Base-by-base conservation (phyloP, 2,888 invertebrate species). In the Drosophila testacea region DNA sequence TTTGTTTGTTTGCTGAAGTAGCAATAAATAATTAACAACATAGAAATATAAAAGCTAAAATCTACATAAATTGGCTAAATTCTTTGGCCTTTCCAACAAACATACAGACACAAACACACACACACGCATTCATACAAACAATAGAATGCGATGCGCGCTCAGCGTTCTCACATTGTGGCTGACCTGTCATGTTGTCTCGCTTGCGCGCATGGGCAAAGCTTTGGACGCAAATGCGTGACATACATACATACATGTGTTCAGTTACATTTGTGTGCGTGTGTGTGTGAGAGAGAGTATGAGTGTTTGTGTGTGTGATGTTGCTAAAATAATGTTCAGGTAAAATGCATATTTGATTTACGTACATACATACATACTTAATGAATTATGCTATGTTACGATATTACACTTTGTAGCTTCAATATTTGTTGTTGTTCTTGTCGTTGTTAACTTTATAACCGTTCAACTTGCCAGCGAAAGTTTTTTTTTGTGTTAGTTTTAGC, bases 141-240 rank as follows among this genome's bases (percentile, higher is more conserved):
- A 72, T 55, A 59, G 30, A 41, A 61, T 61, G 68, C 69, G 39
- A 46, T 22, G 22, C 54, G 57, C 74, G 64, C 64, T 64, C 60
- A 48, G 34, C 47, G 51, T 30, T 44, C 50, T 73, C 60, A 13
- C 57, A 61, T 54, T 74, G 34, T 61, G 46, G 27, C 34, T 42
- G 56, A 16, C 22, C 55, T 68, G 55, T 74, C 48, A 64, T 79
- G 86, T 80, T 63, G 71, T 83, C 86, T 83, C 81, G 69, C 86
- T 83, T 66, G 55, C 64, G 66, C 83, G 59, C 68, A 77, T 50
- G 28, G 51, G 9, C 61, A 41, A 27, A 69, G 61, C 75, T 56
- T 76, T 67, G 47, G 46, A 56, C 61, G 75, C 79, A 67, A 65
- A 42, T 77, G 73, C 62, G 52, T 59, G 61, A 46, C 66, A 66